Conservation (phyloP, 2,797 vertebrate species). For the Chaenodraco wilsoni region DNA sequence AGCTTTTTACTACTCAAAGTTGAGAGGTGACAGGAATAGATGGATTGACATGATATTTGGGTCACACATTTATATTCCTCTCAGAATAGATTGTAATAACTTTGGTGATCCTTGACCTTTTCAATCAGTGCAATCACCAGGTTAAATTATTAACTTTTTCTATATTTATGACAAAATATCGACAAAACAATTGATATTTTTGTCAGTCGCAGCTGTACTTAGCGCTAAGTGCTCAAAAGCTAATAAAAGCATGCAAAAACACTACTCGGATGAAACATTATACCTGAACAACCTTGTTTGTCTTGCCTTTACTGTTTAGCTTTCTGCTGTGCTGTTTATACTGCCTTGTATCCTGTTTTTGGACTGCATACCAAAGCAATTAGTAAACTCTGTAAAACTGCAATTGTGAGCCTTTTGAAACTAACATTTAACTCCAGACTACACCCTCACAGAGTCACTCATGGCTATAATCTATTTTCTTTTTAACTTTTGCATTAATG, state of each 20-base stretch:
- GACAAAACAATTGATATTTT: neutral
- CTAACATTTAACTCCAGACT: neutral
- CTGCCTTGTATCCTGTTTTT: too few species aligned
- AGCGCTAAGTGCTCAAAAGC: neutral
- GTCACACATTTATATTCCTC: neutral
- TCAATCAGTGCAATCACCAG: neutral
- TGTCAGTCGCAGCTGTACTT: neutral
- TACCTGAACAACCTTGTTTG: neutral
- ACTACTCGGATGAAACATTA: neutral
- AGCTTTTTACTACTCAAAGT: neutral
- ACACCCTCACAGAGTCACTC: neutral
- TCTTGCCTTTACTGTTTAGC: too few species aligned
- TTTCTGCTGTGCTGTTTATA: too few species aligned
- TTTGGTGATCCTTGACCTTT: neutral
- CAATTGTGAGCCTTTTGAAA: neutral
- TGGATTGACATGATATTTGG: neutral
- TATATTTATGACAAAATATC: neutral
- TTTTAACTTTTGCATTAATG: neutral
- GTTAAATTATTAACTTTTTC: too few species aligned
- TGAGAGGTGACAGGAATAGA: neutral
- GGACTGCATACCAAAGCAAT: too few species aligned
- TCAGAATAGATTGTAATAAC: neutral
- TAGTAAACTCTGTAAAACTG: neutral
- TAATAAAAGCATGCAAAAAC: neutral
- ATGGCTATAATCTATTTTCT: neutral